A percentile compares a stretch with the other conserved stretches of the same genome.
phyloP scores from a whole-genome alignment of 2,888 invertebrate species.

The Epicampocera succincta region DNA sequence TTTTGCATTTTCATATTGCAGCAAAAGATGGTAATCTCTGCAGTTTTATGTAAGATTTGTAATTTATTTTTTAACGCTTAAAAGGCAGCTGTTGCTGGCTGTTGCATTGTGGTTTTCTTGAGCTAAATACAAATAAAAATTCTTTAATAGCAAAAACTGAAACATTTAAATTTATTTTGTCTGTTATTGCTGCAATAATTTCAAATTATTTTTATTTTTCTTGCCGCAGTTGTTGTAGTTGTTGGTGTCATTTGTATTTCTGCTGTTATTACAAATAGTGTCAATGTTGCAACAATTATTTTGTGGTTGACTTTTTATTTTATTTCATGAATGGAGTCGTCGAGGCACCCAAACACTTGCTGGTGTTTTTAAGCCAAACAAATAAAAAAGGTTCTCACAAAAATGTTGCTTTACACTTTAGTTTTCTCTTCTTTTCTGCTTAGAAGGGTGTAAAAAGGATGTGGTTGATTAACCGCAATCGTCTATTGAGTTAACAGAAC shows the following conservation, averaged over 20 bases:
- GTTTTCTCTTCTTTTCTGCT: background rate
- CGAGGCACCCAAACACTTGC: no score
- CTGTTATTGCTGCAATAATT: constrained; percentile 55
- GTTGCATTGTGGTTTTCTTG: constrained; percentile 63
- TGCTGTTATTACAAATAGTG: constrained; percentile 56
- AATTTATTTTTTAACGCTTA: constrained; percentile 58
- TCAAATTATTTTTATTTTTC: constrained; percentile 52
- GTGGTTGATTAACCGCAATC: constrained; percentile 68
- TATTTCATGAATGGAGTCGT: background rate
- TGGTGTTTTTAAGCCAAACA: no score
- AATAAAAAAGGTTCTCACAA: constrained; percentile 55
- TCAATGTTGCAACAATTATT: constrained; percentile 70
- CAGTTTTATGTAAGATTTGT: constrained; percentile 62
- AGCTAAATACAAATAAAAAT: constrained; percentile 49
- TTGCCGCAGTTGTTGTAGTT: constrained; percentile 1
- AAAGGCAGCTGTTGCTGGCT: constrained; percentile 60
- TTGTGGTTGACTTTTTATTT: constrained; percentile 55
- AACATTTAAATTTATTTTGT: constrained; percentile 47
- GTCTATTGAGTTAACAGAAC: constrained; percentile 5
- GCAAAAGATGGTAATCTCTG: constrained; percentile 58
- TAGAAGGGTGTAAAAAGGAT: constrained; percentile 34
- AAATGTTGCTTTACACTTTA: constrained; percentile 18
- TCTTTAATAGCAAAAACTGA: constrained; percentile 44
- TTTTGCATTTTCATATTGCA: constrained; percentile 13
- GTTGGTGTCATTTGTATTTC: constrained; percentile 19